A percentile compares a stretch with the other conserved stretches of the same genome.
Conservation (phyloP, 1,140 invertebrate species). For the Leptestheria dahalacensis region DNA sequence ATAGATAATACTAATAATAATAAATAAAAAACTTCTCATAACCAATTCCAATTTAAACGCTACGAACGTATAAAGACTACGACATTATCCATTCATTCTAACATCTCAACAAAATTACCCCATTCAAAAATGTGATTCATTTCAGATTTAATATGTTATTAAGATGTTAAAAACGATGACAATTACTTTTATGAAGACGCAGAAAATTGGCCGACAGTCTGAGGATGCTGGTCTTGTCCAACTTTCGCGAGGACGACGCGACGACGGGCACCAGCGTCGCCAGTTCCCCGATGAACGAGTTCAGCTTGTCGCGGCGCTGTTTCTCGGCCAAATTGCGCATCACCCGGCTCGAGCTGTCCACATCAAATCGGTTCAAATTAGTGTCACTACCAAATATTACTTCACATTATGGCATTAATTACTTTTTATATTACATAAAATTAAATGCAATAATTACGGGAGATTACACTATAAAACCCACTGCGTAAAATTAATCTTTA, state of each 20-base stretch:
- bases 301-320: slow-evolving; percentile 71
- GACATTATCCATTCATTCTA: no score
- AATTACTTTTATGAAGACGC: slow-evolving; percentile 43
- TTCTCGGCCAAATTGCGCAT: slow-evolving; percentile 74
- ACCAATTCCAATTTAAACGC: neutral
- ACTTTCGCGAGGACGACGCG: slow-evolving; percentile 52
- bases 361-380: no score
- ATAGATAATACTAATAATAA: neutral
- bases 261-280: slow-evolving; percentile 67
- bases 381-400: no score
- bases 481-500: no score
- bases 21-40: neutral
- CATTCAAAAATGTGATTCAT: no score
- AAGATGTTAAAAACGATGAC: neutral
- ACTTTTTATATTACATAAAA: no score
- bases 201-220: slow-evolving; percentile 64
- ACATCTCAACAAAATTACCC: no score
- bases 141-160: no score
- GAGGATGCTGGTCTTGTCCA: slow-evolving; percentile 80
- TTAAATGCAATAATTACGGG: no score
- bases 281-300: slow-evolving; percentile 66
- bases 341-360: slow-evolving; percentile 48
- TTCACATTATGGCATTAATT: no score
- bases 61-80: no score
- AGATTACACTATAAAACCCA: no score